Conservation (phyloP, 2,797 vertebrate species). For the Chanos chanos region DNA sequence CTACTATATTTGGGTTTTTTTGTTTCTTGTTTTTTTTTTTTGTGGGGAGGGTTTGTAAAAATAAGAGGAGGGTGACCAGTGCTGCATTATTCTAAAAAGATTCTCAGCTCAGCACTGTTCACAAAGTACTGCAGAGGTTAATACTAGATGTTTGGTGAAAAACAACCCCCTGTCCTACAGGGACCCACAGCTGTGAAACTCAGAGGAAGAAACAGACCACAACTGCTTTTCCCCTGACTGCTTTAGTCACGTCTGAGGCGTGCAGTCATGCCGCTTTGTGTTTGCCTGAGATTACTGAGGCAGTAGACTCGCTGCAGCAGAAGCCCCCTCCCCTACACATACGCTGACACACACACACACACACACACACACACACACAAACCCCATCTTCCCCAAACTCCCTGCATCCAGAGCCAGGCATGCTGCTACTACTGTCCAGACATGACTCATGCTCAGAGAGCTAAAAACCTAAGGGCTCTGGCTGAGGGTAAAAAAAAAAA, state of each 20-base stretch:
- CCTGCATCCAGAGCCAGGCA: constrained; percentile 69
- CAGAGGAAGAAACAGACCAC: neutral
- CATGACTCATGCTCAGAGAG: constrained; percentile 33
- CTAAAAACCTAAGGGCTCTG: no score
- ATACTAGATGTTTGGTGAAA: neutral
- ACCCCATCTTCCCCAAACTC: no score
- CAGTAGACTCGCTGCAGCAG: no score
- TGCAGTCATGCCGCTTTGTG: constrained; percentile 69
- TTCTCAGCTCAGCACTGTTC: neutral
- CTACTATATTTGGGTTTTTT: no score
- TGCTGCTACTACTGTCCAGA: constrained; percentile 45
- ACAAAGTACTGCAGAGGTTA: neutral
- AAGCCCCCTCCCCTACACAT: no score
- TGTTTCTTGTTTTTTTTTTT: neutral
- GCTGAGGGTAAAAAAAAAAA: no score
- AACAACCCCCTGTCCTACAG: neutral
- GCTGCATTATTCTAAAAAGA: neutral
- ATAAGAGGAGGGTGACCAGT: neutral
- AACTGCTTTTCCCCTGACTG: no score
- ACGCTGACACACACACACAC: no score
- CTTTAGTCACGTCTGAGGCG: constrained; percentile 63
- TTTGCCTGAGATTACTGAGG: constrained; percentile 70
- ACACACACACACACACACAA: no score
- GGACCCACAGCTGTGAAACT: constrained; percentile 11
- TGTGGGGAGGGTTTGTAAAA: no score